Evolutionary conservation across 2,797 vertebrate genomes (phyloP).

Genomic region (Acipenser transmontanus): DNA sequence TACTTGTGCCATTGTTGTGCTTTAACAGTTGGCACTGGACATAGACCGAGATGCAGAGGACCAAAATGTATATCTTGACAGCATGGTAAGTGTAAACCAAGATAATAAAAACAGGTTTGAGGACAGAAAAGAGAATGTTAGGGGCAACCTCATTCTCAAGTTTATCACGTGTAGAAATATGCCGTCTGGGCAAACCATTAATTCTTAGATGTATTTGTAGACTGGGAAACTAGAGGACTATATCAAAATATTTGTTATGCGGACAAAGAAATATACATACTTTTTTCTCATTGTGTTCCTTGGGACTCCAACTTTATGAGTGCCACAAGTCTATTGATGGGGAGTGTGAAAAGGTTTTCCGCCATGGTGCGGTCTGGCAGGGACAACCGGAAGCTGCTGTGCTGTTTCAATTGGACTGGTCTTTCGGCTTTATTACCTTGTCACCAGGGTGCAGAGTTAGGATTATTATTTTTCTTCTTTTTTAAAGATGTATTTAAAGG

Average conservation of each 20-base stretch:
- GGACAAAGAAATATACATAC: too few species aligned
- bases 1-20: not conserved
- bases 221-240: not conserved
- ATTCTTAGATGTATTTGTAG: not conserved
- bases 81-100: slow-evolving; percentile 54
- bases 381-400: slow-evolving; percentile 84
- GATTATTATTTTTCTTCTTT: too few species aligned
- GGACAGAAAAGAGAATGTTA: not conserved
- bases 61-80: slow-evolving; percentile 65
- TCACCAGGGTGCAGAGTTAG: slow-evolving; percentile 72
- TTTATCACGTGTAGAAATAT: not conserved
- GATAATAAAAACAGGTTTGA: not conserved
- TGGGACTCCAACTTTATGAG: slow-evolving; percentile 90
- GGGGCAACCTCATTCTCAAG: not conserved
- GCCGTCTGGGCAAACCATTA: not conserved
- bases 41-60: slow-evolving; percentile 67
- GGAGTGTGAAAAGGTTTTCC: slow-evolving; percentile 91
- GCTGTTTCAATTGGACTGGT: slow-evolving; percentile 74
- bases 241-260: not conserved
- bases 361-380: slow-evolving; percentile 78
- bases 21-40: slow-evolving; percentile 61
- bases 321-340: slow-evolving; percentile 79
- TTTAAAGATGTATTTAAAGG: too few species aligned
- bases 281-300: slow-evolving; percentile 9
- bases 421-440: slow-evolving; percentile 80